Evolutionary conservation across 2,888 invertebrate species (phyloP), one percentile per base, ranked within the genome.

Genomic region (Troglohyphantes excavatus): DNA sequence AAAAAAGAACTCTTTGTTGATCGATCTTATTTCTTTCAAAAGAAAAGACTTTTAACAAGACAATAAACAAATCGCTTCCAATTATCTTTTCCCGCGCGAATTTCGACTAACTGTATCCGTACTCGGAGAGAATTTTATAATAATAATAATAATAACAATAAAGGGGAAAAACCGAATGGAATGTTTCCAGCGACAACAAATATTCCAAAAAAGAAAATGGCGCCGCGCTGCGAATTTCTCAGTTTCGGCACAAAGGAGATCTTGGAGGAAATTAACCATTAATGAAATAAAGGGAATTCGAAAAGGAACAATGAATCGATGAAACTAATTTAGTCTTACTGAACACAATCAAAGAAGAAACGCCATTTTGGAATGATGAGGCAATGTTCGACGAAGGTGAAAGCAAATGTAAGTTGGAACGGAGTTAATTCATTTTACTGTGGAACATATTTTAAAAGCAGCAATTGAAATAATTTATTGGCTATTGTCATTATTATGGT

Each of bases 1-100:
- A 72, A 72, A 73, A 78, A 26, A 67, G 67, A 29, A 46, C 39
- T 59, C 46, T 43, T 53, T 85, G 76, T 78, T 86, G 78, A 86
- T 86, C 85, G 68, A 76, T 75, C 53, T 5, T 7, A 33, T 39
- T 53, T 53, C n/a, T 17, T 53, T 67, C 23, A n/a, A 46, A 19
- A 29, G 82, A 61, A 46, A 83, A 65, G 67, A 84, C 67, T 67
- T 75, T 61, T 85, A 78, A 78, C 85, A 86, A 78, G 85, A 78
- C 85, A 78, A 86, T 86, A 78, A 70, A 86, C 78, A 86, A 86
- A 86, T 86, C 76, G 76, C 76, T 78, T 86, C 68, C 76, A 86
- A 78, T 86, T 86, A 86, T 76, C 72, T 65, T 53, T 53, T 53
- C 17, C 53, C 53, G 6, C 53, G 53, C 13, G 17, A 53, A 53